A percentile compares a stretch with the other conserved stretches of the same genome.
Conservation (phyloP, 2,113 vertebrate genomes). For the Zosterops hypoxanthus region DNA sequence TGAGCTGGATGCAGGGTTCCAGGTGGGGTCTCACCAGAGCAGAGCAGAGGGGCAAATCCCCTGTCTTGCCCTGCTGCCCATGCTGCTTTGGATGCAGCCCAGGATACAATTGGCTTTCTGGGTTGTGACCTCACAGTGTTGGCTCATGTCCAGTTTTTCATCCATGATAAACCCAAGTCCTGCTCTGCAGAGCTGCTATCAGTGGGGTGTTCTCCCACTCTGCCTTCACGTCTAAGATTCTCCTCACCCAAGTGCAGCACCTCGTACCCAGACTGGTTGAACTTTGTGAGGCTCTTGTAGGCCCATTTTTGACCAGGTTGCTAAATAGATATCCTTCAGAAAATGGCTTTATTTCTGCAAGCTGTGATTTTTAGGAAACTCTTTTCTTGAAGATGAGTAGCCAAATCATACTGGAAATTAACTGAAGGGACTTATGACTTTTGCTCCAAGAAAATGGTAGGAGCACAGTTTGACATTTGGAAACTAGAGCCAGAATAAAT, state of each 20-base stretch:
- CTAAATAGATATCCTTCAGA: background rate
- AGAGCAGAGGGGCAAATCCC: background rate
- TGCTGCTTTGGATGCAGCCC: background rate
- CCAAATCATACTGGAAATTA: background rate
- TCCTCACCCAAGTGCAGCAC: background rate
- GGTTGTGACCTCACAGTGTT: background rate
- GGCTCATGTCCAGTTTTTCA: background rate
- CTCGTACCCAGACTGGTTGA: background rate
- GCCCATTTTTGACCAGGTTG: background rate
- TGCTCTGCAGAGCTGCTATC: background rate
- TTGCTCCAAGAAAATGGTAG: background rate
- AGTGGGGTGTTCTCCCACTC: background rate
- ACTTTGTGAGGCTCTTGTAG: background rate
- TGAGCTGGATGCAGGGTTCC: rapidly evolving
- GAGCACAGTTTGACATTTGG: background rate
- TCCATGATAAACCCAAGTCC: background rate
- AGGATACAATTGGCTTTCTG: rapidly evolving
- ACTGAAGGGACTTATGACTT: background rate
- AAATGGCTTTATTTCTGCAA: background rate
- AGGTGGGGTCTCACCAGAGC: background rate
- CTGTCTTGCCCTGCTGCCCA: background rate
- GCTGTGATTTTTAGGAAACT: background rate
- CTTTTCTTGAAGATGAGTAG: background rate
- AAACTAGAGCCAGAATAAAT: background rate
- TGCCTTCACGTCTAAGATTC: background rate